phyloP scores from a whole-genome alignment of 2,113 vertebrate species.

The Trematocara marginatum region DNA sequence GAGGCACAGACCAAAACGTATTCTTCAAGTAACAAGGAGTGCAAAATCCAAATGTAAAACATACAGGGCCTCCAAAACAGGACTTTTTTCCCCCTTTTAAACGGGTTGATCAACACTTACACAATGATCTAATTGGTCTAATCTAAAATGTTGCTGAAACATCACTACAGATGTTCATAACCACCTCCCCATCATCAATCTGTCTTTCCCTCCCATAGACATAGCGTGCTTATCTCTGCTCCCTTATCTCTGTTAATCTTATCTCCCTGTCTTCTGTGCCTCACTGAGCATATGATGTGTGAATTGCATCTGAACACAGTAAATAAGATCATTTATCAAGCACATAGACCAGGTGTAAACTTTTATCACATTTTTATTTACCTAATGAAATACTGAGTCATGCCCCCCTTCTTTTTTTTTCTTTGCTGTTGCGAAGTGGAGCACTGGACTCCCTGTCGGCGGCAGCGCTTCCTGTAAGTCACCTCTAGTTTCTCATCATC shows the following conservation, averaged over 20 bases:
- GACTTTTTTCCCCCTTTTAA: background rate
- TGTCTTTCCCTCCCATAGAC: background rate
- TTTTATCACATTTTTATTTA: background rate
- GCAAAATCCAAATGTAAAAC: background rate
- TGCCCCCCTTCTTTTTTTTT: background rate
- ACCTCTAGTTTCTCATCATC: background rate
- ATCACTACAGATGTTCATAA: background rate
- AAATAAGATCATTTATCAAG: background rate
- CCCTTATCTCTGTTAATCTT: background rate
- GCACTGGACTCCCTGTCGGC: background rate
- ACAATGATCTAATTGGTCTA: background rate
- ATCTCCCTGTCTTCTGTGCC: background rate
- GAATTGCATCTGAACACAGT: background rate
- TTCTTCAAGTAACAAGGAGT: background rate
- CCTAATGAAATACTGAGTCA: slow-evolving; percentile 3
- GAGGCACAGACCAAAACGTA: background rate
- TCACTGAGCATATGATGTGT: background rate
- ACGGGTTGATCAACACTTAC: background rate
- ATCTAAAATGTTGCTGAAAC: background rate
- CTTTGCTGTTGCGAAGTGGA: background rate
- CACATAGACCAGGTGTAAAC: background rate
- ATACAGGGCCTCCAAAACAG: background rate
- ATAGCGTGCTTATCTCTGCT: background rate
- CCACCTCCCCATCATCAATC: background rate
- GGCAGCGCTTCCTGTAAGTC: background rate